Conservation (phyloP, 2,797 vertebrate species). For the Sebastiscus tertius region DNA sequence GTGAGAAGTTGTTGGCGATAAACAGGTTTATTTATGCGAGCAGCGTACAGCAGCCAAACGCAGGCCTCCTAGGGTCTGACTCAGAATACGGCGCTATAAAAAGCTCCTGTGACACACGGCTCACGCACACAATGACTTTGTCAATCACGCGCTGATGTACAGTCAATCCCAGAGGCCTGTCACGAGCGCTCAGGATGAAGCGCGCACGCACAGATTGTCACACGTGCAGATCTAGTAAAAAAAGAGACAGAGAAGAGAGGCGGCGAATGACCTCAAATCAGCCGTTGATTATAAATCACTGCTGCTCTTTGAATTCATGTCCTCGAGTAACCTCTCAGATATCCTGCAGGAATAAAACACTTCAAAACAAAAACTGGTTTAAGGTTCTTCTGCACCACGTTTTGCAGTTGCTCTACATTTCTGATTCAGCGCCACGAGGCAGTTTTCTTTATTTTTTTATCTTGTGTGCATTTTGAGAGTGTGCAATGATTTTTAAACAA, state of each 20-base stretch:
- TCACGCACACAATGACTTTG: constrained; percentile 57
- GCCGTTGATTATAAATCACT: constrained; percentile 1
- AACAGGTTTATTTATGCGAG: constrained; percentile 79
- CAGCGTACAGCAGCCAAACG: constrained; percentile 67
- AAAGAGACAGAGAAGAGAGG: not conserved
- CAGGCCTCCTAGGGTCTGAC: constrained; percentile 72
- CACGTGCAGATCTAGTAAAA: constrained; percentile 9
- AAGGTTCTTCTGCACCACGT: not conserved
- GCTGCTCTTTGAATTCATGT: not conserved
- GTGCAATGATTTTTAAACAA: constrained; percentile 3
- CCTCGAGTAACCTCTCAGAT: constrained; percentile 18
- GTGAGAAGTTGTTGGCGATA: constrained; percentile 64
- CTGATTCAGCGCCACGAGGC: not conserved
- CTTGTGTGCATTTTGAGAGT: not conserved
- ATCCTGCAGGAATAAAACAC: constrained; percentile 8
- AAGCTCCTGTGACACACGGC: constrained; percentile 60
- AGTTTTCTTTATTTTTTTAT: not conserved
- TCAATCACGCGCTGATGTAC: constrained; percentile 73
- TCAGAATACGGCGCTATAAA: constrained; percentile 75
- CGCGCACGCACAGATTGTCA: constrained; percentile 1
- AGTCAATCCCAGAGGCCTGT: constrained; percentile 57
- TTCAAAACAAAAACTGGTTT: constrained; percentile 2
- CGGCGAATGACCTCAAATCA: constrained; percentile 8
- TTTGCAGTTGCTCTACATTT: constrained; percentile 10
- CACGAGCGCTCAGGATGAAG: constrained; percentile 13